These are phyloP conservation scores for Polia nebulosa DNA, from an alignment of 2,888 invertebrate genomes.

Conservation along the genomic window DNA sequence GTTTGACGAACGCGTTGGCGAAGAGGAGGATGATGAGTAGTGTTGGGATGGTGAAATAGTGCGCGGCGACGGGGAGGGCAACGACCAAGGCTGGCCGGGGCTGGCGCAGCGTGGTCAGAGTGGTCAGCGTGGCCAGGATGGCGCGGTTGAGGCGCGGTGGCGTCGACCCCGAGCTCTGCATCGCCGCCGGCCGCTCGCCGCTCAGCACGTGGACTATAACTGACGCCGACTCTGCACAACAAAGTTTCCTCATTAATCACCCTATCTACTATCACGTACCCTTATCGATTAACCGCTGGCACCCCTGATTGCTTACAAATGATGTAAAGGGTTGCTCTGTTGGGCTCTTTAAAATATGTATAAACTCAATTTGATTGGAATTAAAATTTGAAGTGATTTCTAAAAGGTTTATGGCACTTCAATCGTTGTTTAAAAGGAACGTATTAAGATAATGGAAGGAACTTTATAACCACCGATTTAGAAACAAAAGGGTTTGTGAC, in stretches of 20 bases:
- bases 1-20: conserved; percentile 57
- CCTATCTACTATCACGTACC: conserved; percentile 47
- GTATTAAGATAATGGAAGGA: not conserved
- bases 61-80: conserved; percentile 69
- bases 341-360: conserved; percentile 40
- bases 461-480: not conserved
- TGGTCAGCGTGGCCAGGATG: conserved; percentile 77
- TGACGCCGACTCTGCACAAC: conserved; percentile 93
- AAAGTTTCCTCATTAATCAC: conserved; percentile 45
- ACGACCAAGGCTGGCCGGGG: conserved; percentile 70
- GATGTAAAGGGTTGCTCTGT: conserved; percentile 41
- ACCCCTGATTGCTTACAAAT: conserved; percentile 43
- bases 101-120: conserved; percentile 76
- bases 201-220: conserved; percentile 96
- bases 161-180: conserved; percentile 90
- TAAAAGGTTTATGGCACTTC: conserved; percentile 5
- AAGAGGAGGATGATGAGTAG: conserved; percentile 67
- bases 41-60: conserved; percentile 69
- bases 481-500: not conserved
- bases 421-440: not conserved
- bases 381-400: conserved; percentile 14
- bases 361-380: conserved; percentile 26
- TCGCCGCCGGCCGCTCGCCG: conserved; percentile 93
- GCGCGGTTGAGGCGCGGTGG: conserved; percentile 81
- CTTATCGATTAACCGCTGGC: conserved; percentile 40